Evolutionary conservation across 1,140 invertebrate species (phyloP).

Genomic region (Mamestra configurata): DNA sequence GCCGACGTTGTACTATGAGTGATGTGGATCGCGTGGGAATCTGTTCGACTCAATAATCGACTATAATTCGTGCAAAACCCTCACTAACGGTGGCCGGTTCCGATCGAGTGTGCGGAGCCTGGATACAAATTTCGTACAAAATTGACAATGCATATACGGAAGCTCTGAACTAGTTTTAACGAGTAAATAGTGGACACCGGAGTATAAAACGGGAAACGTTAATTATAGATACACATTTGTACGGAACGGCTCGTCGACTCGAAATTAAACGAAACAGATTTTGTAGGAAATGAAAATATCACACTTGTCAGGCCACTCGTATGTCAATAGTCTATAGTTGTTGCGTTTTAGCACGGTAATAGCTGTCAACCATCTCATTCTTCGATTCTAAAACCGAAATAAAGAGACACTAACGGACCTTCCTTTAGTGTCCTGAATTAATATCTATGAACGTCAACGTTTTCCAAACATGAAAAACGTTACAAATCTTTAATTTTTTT

Average conservation of each 20-base stretch:
- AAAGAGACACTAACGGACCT: too few species aligned
- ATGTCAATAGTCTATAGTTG: neutral
- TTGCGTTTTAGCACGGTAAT: neutral
- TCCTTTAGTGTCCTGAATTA: too few species aligned
- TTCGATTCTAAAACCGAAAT: too few species aligned
- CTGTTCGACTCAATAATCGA: conserved; percentile 24
- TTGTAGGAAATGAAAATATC: neutral
- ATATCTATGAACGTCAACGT: too few species aligned
- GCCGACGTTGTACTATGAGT: conserved; percentile 25
- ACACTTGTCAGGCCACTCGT: neutral
- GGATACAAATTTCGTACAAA: conserved; percentile 50
- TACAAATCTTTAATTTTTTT: too few species aligned
- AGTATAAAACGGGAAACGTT: conserved; percentile 2
- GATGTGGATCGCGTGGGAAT: neutral
- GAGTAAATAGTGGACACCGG: conserved; percentile 28
- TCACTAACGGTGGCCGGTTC: conserved; percentile 20
- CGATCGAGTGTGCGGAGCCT: conserved; percentile 21
- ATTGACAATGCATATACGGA: conserved; percentile 53
- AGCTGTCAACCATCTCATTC: too few species aligned
- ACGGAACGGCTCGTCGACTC: neutral
- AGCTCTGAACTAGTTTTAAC: conserved; percentile 44
- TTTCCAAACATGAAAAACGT: too few species aligned
- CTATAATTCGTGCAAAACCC: conserved; percentile 40
- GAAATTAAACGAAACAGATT: neutral
- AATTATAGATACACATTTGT: neutral